Percentiles rank a stretch among this genome's conserved stretches.
Conservation (phyloP, 2,888 invertebrate species). For the Macrosoma leucophasiata region DNA sequence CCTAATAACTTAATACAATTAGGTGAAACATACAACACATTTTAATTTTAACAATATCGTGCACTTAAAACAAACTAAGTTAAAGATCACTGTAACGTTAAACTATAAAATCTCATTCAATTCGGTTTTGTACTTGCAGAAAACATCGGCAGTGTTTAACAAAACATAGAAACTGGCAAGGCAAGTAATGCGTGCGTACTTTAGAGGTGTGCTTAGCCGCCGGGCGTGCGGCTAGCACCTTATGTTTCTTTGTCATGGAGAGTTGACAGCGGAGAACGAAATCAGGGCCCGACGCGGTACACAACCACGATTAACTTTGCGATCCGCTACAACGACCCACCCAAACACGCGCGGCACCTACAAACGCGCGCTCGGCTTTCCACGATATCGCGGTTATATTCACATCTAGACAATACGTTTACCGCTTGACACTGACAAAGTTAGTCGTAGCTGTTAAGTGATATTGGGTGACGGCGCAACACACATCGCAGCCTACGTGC, state of each 20-base stretch:
- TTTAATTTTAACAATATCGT: conserved; percentile 71
- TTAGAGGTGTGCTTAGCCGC: conserved; percentile 42
- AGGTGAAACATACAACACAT: conserved; percentile 72
- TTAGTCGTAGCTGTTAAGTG: conserved; percentile 66
- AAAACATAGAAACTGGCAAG: conserved; percentile 75
- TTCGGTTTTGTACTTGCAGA: conserved; percentile 74
- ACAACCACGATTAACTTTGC: conserved; percentile 50
- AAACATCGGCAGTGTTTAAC: conserved; percentile 65
- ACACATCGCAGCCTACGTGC: conserved; percentile 49
- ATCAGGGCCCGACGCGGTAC: conserved; percentile 32
- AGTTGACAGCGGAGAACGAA: conserved; percentile 64
- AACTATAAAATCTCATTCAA: conserved; percentile 73
- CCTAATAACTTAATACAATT: conserved; percentile 70
- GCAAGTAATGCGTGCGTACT: conserved; percentile 71
- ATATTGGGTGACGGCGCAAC: conserved; percentile 37
- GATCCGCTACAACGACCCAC: conserved; percentile 44
- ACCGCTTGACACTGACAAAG: conserved; percentile 48
- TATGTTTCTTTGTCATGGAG: conserved; percentile 67
- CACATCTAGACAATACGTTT: conserved; percentile 26
- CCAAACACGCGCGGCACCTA: conserved; percentile 34
- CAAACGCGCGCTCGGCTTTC: conserved; percentile 33
- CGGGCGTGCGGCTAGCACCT: conserved; percentile 34
- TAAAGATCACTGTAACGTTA: conserved; percentile 71
- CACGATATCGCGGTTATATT: conserved; percentile 25
- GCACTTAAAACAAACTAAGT: conserved; percentile 71